Conservation (phyloP, 2,888 invertebrate genomes). For the Liodrosophila aerea region DNA sequence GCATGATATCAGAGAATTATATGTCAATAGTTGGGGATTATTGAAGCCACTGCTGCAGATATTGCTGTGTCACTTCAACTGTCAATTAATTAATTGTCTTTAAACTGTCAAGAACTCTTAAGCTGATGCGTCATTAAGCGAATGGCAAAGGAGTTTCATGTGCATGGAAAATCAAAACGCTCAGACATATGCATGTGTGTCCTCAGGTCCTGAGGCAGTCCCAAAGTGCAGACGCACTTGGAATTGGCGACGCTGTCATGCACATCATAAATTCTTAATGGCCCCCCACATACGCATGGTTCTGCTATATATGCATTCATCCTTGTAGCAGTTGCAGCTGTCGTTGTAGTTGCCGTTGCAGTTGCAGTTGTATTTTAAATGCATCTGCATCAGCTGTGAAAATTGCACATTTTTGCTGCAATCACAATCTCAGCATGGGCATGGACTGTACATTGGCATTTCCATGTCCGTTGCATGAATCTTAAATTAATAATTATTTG, state of each 20-base stretch:
- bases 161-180: slow-evolving; percentile 51
- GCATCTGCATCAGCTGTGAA: slow-evolving; percentile 18
- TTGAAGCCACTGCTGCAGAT: background rate
- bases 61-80: slow-evolving; percentile 5
- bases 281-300: slow-evolving; percentile 34
- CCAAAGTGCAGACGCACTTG: slow-evolving; percentile 32
- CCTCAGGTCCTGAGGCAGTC: slow-evolving; percentile 21
- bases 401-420: slow-evolving; percentile 41
- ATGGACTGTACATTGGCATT: slow-evolving; percentile 20
- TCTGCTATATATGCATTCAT: slow-evolving; percentile 3
- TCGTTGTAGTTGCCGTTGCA: background rate
- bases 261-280: slow-evolving; percentile 74
- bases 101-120: slow-evolving; percentile 16
- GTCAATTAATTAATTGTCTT: slow-evolving; percentile 55
- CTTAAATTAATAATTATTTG: slow-evolving; percentile 69
- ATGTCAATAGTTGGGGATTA: background rate
- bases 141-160: slow-evolving; percentile 23
- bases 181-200: slow-evolving; percentile 8
- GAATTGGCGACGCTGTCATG: slow-evolving; percentile 54
- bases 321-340: slow-evolving; percentile 8
- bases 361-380: too few relatives aligned
- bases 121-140: slow-evolving; percentile 40
- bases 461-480: slow-evolving; percentile 60
- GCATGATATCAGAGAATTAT: background rate
- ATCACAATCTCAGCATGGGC: slow-evolving; percentile 48